Percentiles rank a stretch among this genome's conserved stretches.
Evolutionary conservation across 2,113 vertebrate genomes (phyloP).

Genomic region (Brachypteracias leptosomus): DNA sequence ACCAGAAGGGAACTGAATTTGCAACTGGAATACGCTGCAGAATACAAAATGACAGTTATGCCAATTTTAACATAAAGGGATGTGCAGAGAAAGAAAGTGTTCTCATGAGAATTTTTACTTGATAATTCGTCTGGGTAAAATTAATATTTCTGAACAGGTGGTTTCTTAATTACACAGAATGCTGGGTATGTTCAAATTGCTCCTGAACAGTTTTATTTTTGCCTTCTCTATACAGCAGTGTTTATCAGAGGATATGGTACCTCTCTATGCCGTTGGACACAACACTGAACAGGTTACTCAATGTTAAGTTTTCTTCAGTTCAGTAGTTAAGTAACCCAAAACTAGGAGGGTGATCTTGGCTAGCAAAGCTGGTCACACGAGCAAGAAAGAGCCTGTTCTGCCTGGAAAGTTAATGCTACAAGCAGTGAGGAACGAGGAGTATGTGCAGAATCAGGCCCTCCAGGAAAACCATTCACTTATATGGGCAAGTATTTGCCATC

Average conservation of each 20-base stretch:
- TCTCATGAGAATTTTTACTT: background rate
- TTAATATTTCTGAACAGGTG: constrained; percentile 45
- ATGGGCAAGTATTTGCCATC: constrained; percentile 27
- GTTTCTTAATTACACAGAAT: constrained; percentile 79
- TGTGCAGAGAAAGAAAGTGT: background rate
- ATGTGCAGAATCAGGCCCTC: background rate
- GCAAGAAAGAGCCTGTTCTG: background rate
- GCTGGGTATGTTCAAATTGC: constrained; percentile 81
- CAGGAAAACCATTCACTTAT: constrained; percentile 13
- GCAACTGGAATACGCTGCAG: background rate
- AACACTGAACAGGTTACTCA: constrained; percentile 70
- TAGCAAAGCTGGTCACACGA: background rate
- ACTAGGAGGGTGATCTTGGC: background rate
- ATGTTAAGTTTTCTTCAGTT: background rate
- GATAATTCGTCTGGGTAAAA: background rate
- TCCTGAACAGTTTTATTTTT: constrained; percentile 77
- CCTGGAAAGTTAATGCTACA: background rate
- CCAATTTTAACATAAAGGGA: background rate
- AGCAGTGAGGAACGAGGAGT: background rate
- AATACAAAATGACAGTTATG: background rate
- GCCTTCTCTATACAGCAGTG: constrained; percentile 63
- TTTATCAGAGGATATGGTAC: constrained; percentile 75
- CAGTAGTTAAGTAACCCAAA: background rate
- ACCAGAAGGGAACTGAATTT: background rate
- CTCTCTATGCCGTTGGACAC: constrained; percentile 56